Percentiles rank a stretch among this genome's conserved stretches.
Evolutionary conservation across 2,888 invertebrate genomes (phyloP).

Genomic region (Nymphalis polychloros): DNA sequence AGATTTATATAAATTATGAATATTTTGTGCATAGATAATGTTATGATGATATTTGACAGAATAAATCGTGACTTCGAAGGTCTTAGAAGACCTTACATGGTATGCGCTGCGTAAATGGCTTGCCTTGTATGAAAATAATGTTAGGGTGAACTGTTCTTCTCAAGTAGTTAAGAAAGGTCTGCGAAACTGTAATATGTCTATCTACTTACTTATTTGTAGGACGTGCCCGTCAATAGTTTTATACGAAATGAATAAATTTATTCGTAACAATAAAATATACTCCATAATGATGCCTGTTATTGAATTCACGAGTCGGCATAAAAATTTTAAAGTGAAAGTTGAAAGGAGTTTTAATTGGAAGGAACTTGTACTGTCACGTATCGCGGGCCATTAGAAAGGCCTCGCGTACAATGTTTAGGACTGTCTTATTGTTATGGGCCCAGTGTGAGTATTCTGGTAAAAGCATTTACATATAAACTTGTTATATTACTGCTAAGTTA

Average conservation of each 20-base stretch:
- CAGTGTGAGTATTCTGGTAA: slow-evolving; percentile 20
- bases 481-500: slow-evolving; percentile 16
- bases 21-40: no score
- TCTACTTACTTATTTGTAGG: no score
- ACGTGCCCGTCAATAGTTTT: background rate
- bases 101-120: no score
- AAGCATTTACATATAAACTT: slow-evolving; percentile 24
- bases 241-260: background rate
- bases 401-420: slow-evolving; percentile 21
- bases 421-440: slow-evolving; percentile 27
- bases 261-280: background rate
- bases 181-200: no score
- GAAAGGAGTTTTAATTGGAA: slow-evolving; percentile 50
- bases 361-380: slow-evolving; percentile 64
- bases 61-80: no score
- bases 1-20: no score
- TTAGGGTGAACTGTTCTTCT: no score
- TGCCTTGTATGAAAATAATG: no score
- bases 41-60: no score
- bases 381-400: slow-evolving; percentile 44
- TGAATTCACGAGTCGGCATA: slow-evolving; percentile 22
- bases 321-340: slow-evolving; percentile 53
- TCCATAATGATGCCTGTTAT: background rate
- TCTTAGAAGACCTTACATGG: no score
- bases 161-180: no score